Evolutionary conservation across 2,797 vertebrate genomes (phyloP), one percentile per base, ranked within the genome.

Genomic region (Diceros bicornis): DNA sequence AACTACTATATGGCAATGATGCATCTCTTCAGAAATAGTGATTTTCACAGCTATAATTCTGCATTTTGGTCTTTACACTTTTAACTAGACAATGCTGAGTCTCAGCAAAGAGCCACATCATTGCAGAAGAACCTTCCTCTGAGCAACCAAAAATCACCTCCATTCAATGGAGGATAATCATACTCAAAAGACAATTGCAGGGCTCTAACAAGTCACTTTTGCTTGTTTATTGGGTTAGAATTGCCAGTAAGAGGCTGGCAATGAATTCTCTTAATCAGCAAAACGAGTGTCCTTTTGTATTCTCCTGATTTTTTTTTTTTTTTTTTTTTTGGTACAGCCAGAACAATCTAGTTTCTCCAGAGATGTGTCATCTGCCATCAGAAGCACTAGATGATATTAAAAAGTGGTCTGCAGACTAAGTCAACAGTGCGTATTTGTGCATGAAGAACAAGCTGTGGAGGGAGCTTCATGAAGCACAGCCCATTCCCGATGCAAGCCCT

Each of bases 101-200:
- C 59, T 1, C 6, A n/a, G 13, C 8, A 68, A 69, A 89, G 13
- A 1, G 7, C 17, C 34, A 25, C 14, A 81, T 88, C 89, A 94
- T 4, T 96, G 17, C 27, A 74, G 92, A 90, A 41, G 0, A 96
- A 95, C 95, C 32, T 21, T 41, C 92, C 55, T 57, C 27, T 16
- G 32, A 97, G 75, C 23, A 97, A 79, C 29, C 96, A 78, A 84
- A 95, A 95, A 37, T 83, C 69, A 84, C 20, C 55, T 69, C 47
- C 8, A 25, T 8, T 68, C 27, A 77, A 8, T 20, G 29, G 27
- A 71, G 7, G 32, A 9, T 84, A 59, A 85, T 47, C 27, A 61
- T 47, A 17, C 27, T 64, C 61, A 5, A 47, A 59, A 72, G 16
- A 12, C 14, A 89, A 27, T 25, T 68, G 32, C 21, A 21, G n/a